A percentile compares a stretch with the other conserved stretches of the same genome.
phyloP scores from a whole-genome alignment of 1,140 invertebrate species.

The Saccostrea glomerata region DNA sequence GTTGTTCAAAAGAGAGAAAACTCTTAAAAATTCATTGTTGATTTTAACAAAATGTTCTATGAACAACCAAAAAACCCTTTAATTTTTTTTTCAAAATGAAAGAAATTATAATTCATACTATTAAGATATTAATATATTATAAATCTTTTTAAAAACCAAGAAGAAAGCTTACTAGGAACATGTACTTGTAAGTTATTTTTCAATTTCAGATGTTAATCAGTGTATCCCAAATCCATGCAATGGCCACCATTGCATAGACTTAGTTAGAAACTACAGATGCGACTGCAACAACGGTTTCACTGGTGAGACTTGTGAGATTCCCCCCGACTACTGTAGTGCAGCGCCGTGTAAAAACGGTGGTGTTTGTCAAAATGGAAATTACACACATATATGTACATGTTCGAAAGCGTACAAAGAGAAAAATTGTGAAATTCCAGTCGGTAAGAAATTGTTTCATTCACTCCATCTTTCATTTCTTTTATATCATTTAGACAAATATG shows the following conservation, averaged over 20 bases:
- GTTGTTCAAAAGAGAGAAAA: too few species aligned
- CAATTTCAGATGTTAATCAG: background rate
- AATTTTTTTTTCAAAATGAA: too few species aligned
- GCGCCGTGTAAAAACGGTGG: constrained; percentile 55
- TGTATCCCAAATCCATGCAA: constrained; percentile 43
- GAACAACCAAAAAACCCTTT: too few species aligned
- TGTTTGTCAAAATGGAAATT: constrained; percentile 92
- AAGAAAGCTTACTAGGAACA: too few species aligned
- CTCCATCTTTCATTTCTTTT: too few species aligned
- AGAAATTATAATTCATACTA: too few species aligned
- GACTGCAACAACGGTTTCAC: constrained; percentile 44
- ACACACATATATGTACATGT: constrained; percentile 95
- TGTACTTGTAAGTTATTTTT: background rate
- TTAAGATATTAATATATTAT: too few species aligned
- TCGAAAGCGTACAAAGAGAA: constrained; percentile 88
- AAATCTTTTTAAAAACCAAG: too few species aligned
- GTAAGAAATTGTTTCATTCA: background rate
- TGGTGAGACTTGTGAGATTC: constrained; percentile 52
- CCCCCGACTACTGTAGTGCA: constrained; percentile 53
- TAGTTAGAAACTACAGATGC: background rate
- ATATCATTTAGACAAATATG: too few species aligned
- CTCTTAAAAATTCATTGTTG: too few species aligned
- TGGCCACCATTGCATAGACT: constrained; percentile 23
- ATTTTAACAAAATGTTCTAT: too few species aligned
- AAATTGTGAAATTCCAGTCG: constrained; percentile 60